Base-by-base conservation (phyloP, 1,140 invertebrate genomes). In the Macrobrachium rosenbergii region DNA sequence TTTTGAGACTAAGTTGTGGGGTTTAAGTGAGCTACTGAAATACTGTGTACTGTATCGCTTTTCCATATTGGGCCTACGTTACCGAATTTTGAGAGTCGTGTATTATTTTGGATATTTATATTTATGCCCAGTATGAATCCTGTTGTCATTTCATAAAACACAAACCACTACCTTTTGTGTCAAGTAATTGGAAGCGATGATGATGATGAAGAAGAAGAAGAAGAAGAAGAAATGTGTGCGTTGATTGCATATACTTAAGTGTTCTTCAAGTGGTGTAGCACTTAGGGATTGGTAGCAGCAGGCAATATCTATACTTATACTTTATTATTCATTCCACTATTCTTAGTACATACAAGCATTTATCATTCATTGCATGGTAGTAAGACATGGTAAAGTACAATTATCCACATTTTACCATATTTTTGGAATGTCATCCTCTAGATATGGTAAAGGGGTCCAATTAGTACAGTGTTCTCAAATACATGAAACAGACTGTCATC, bases 271-370 rank as follows among this genome's bases (percentile, higher is more conserved):
- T 77, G 21, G 10, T 45, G 59, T 21, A 63, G 63, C 63, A 67
- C 21, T 81, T 45, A 67, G 60, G 79, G 21, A 63, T 17, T 81
- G 14, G 63, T n/a, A 64, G 43, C 63, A 28, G 45, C 59, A 81
- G 79, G 60, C 28, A 21, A 45, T 60, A 81, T 58, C 19, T n/a
- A 17, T 78, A 21, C 45, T 45, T 45, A 43, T 60, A 63, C 64
- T 43, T 28, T 81, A 81, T 45, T 81, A 81, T 67, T 81, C 79
- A 81, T 81, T 81, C 79, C 79, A 63, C 79, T 81, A 81, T 64
- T 81, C 28, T 81, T 81, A 81, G 79, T 81, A 45, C 14, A n/a
- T 69, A 45, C 69, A 58, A 77, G 79, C 79, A 67, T 81, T 63
- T 81, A 81, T 81, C 79, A 81, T 81, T 81, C 79, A 67, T 64